phyloP scores from a whole-genome alignment of 2,797 vertebrate species.

The Brachyrhaphis roseni region DNA sequence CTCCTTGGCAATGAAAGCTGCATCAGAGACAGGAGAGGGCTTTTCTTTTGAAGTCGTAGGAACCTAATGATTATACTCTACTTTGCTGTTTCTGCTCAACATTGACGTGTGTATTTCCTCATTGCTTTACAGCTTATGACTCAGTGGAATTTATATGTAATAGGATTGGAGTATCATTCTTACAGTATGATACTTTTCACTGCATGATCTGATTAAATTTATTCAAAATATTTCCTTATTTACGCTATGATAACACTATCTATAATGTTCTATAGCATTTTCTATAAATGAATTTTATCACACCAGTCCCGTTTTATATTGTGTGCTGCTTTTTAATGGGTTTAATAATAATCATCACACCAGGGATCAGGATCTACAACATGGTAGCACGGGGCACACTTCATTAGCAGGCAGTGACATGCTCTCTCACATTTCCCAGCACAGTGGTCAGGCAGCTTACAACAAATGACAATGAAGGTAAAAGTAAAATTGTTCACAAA shows the following conservation, averaged over 20 bases:
- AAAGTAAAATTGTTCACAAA: no score
- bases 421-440: background rate
- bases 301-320: background rate
- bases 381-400: background rate
- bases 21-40: conserved; percentile 11
- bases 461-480: no score
- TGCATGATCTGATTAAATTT: no score
- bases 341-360: background rate
- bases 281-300: background rate
- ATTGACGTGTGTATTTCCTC: conserved; percentile 14
- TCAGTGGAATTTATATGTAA: background rate
- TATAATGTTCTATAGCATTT: background rate
- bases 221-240: background rate
- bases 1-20: conserved; percentile 25
- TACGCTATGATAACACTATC: background rate
- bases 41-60: conserved; percentile 19
- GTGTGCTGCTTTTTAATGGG: background rate
- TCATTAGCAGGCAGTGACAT: background rate
- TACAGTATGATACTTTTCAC: background rate
- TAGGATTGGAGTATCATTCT: background rate
- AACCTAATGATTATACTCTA: conserved; percentile 21
- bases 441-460: no score
- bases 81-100: conserved; percentile 32
- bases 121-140: background rate
- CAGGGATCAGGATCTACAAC: background rate